A percentile compares a stretch with the other conserved stretches of the same genome.
Evolutionary conservation across 1,140 invertebrate genomes (phyloP).

Genomic region (Drosophila nigromelanica): DNA sequence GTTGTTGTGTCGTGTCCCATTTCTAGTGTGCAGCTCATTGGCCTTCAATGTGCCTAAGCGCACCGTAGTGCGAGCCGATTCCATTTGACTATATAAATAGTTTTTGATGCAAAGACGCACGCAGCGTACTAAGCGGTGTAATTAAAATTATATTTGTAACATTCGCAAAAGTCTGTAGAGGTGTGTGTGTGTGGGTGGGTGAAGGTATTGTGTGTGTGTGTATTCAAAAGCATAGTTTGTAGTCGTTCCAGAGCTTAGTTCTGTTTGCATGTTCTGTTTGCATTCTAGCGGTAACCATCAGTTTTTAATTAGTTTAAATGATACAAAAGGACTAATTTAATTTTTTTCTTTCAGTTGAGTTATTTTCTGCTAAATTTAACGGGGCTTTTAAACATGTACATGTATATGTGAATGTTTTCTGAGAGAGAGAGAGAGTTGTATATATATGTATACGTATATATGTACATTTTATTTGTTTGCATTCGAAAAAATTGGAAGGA

Average conservation of each 20-base stretch:
- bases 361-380: conserved; percentile 14
- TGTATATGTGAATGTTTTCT: neutral
- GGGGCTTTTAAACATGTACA: neutral
- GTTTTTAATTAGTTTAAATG: conserved; percentile 78
- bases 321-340: conserved; percentile 43
- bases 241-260: conserved; percentile 39
- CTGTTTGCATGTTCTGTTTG: conserved; percentile 50
- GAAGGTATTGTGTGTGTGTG: conserved; percentile 7
- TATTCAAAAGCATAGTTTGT: conserved; percentile 68
- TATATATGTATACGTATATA: conserved; percentile 1
- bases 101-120: conserved; percentile 29
- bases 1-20: neutral
- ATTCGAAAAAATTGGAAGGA: neutral
- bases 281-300: conserved; percentile 61
- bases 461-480: neutral
- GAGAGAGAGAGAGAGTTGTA: too few species aligned
- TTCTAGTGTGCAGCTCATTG: conserved; percentile 10
- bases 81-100: conserved; percentile 11
- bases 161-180: conserved; percentile 31
- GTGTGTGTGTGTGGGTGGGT: conserved; percentile 17
- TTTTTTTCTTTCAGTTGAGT: conserved; percentile 20
- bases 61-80: conserved; percentile 17
- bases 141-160: conserved; percentile 78
- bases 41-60: conserved; percentile 33
- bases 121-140: conserved; percentile 59